Evolutionary conservation across 2,888 invertebrate species (phyloP).

Genomic region (Drosophila robusta): DNA sequence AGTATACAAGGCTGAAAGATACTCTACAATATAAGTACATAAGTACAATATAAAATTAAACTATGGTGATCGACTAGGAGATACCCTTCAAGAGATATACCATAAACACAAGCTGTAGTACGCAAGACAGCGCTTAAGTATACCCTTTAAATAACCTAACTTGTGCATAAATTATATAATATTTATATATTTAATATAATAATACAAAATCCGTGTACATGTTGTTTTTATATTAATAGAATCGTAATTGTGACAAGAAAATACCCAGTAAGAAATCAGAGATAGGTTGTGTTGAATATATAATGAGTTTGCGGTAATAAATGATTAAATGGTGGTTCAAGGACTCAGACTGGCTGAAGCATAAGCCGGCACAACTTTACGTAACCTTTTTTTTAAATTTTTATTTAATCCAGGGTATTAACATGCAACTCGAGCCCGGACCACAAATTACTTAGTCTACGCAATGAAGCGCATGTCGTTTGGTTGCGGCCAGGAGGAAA

Average conservation of each 20-base stretch:
- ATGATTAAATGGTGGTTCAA: too few species aligned
- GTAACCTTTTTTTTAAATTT: not conserved
- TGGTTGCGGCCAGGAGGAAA: not conserved
- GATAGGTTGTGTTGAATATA: too few species aligned
- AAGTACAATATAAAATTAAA: not conserved
- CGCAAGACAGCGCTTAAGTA: too few species aligned
- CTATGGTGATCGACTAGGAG: not conserved
- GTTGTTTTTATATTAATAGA: too few species aligned
- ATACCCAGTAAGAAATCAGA: not conserved
- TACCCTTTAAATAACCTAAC: too few species aligned
- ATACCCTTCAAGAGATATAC: not conserved
- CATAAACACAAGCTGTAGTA: too few species aligned
- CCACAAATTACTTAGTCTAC: conserved; percentile 54
- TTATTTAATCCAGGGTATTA: conserved; percentile 12
- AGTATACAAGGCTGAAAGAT: not conserved
- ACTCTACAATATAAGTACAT: not conserved
- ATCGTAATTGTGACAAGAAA: not conserved
- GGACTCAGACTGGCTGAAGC: too few species aligned
- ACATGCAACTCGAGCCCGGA: conserved; percentile 31
- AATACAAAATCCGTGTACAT: too few species aligned
- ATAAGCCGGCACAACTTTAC: too few species aligned
- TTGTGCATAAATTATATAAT: too few species aligned
- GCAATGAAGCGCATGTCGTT: conserved; percentile 51
- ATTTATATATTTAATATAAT: too few species aligned
- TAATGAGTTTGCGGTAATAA: too few species aligned